Evolutionary conservation across 2,888 invertebrate genomes (phyloP).

Genomic region (Diaphora mendica): DNA sequence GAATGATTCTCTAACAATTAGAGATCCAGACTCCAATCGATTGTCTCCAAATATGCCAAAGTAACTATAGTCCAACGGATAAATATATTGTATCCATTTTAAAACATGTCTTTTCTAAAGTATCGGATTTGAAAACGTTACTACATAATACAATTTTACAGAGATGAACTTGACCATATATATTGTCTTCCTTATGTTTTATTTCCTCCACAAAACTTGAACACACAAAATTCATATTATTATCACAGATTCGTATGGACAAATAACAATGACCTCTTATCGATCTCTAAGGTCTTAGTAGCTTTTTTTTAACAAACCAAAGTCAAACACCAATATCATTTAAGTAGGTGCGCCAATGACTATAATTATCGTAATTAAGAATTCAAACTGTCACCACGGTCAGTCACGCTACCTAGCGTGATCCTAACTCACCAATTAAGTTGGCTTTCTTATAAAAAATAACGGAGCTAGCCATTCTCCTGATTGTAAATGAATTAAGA

Average conservation of each 20-base stretch:
- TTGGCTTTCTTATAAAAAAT: conserved; percentile 62
- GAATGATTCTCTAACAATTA: too few species aligned
- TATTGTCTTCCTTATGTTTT: too few species aligned
- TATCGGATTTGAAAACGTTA: too few species aligned
- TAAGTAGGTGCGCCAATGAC: conserved; percentile 58
- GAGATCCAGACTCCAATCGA: too few species aligned
- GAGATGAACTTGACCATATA: too few species aligned
- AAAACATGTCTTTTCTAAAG: too few species aligned
- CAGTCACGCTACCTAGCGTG: conserved; percentile 72
- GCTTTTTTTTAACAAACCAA: conserved; percentile 33
- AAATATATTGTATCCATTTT: too few species aligned
- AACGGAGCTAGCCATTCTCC: conserved; percentile 28
- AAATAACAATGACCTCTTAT: background rate
- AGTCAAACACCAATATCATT: conserved; percentile 49
- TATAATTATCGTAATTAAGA: conserved; percentile 71
- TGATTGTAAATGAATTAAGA: conserved; percentile 43
- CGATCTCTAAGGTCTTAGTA: background rate
- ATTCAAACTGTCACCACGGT: conserved; percentile 70
- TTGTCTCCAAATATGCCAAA: too few species aligned
- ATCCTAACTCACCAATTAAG: conserved; percentile 66
- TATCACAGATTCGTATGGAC: background rate
- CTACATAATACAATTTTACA: too few species aligned
- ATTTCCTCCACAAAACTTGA: too few species aligned
- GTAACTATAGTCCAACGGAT: too few species aligned
- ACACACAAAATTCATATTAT: too few species aligned